phyloP scores from a whole-genome alignment of 2,797 vertebrate species.

The Antrozous pallidus region DNA sequence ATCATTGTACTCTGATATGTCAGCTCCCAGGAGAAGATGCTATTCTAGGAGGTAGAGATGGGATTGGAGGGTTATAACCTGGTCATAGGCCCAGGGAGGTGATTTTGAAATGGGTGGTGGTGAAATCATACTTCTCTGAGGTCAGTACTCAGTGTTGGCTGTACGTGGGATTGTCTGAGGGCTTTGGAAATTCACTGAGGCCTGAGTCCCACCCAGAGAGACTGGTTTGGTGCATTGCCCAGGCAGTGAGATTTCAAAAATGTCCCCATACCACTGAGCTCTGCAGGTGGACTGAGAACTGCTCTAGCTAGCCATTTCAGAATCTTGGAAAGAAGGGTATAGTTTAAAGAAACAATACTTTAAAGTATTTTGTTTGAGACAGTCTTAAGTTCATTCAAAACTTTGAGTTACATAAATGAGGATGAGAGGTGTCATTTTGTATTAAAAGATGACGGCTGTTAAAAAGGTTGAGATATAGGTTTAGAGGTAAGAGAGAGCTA shows the following conservation, averaged over 20 bases:
- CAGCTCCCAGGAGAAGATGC: not conserved
- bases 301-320: not conserved
- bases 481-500: not conserved
- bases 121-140: not conserved
- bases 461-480: not conserved
- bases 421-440: not conserved
- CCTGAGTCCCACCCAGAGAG: not conserved
- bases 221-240: not conserved
- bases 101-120: not conserved
- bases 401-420: slow-evolving; percentile 9
- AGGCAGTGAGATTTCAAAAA: not conserved
- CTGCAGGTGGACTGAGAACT: not conserved
- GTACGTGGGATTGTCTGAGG: not conserved
- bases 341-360: not conserved
- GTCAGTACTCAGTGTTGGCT: not conserved
- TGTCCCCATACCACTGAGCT: not conserved
- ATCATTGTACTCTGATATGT: not conserved
- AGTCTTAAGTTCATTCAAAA: not conserved
- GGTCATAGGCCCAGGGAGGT: not conserved
- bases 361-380: not conserved
- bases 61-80: not conserved
- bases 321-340: not conserved
- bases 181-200: not conserved
- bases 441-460: not conserved
- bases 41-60: not conserved